Evolutionary conservation across 2,888 invertebrate genomes (phyloP), one percentile per base, ranked within the genome.

Genomic region (Mimas tiliae): DNA sequence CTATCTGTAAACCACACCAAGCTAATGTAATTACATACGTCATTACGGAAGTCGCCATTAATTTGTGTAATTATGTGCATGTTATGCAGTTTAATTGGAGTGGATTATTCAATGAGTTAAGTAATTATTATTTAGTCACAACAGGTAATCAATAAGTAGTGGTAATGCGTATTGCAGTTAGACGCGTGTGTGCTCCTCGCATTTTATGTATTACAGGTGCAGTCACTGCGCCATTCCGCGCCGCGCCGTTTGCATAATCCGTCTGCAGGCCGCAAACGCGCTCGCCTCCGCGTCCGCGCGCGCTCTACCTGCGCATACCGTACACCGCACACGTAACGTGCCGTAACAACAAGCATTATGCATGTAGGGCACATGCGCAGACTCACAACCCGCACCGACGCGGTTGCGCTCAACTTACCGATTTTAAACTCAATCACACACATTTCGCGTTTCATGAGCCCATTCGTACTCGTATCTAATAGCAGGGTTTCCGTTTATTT

Each of bases 311-410:
- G 64, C n/a, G 78, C 79, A 76, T 80, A 71, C 65, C 65, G 74
- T 73, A 76, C 81, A 71, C 66, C 66, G 74, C 74, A 72, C 86
- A 90, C 90, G 92, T 92, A 91, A 92, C 83, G 77, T 85, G 81
- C 86, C 84, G 91, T 91, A 91, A 92, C 85, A 85, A 78, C 78
- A 76, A 81, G 78, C 82, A 88, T 89, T 91, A 89, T 87, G 87
- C 87, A 92, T 91, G 87, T 91, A 87, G 90, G 90, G 81, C 91
- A 84, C 85, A 81, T 51, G 45, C 45, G 45, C 45, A 45, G 53
- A 63, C 67, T 58, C 58, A 65, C 34, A 8, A 58, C 58, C 33
- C 47, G 14, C 47, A 47, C 58, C 16, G 16, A 38, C 62, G 65
- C n/a, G n/a, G n/a, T 64, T 67, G 68, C 62, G 66, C 47, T 34